phyloP scores from a whole-genome alignment of 2,888 invertebrate genomes.

The Pammene fasciana region DNA sequence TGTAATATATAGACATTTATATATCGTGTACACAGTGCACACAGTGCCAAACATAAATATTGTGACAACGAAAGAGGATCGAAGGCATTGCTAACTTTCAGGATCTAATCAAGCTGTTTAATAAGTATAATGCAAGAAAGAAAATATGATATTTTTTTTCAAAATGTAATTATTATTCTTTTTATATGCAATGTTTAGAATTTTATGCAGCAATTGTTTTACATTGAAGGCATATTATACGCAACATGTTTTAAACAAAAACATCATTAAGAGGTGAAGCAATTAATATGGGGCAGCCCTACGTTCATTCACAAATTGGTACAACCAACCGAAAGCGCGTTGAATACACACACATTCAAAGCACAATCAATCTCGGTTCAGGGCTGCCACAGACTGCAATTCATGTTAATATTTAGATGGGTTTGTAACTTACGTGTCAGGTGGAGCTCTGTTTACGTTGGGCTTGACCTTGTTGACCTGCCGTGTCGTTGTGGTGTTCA shows the following conservation, averaged over 20 bases:
- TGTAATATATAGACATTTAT: constrained; percentile 44
- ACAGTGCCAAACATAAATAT: constrained; percentile 54
- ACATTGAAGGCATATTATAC: constrained; percentile 36
- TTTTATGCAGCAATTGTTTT: constrained; percentile 28
- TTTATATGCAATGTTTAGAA: constrained; percentile 28
- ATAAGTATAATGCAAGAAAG: constrained; percentile 23
- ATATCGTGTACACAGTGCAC: constrained; percentile 54
- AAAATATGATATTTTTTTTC: constrained; percentile 27
- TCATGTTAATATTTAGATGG: constrained; percentile 3
- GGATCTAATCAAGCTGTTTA: constrained; percentile 41
- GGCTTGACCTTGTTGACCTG: constrained; percentile 96
- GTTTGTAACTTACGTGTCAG: constrained; percentile 85
- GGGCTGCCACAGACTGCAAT: constrained; percentile 37
- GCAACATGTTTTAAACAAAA: constrained; percentile 26
- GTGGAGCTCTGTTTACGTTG: constrained; percentile 90
- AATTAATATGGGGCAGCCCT: constrained; percentile 38
- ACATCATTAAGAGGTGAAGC: constrained; percentile 23
- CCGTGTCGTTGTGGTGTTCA: constrained; percentile 89
- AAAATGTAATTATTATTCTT: constrained; percentile 16
- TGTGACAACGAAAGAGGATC: constrained; percentile 43
- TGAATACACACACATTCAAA: constrained; percentile 41
- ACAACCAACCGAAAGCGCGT: constrained; percentile 41
- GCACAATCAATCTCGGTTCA: constrained; percentile 36
- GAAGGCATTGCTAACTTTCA: constrained; percentile 29
- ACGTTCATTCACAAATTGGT: constrained; percentile 36